Base-by-base conservation (phyloP, 2,888 invertebrate species). In the Blera fallax region DNA sequence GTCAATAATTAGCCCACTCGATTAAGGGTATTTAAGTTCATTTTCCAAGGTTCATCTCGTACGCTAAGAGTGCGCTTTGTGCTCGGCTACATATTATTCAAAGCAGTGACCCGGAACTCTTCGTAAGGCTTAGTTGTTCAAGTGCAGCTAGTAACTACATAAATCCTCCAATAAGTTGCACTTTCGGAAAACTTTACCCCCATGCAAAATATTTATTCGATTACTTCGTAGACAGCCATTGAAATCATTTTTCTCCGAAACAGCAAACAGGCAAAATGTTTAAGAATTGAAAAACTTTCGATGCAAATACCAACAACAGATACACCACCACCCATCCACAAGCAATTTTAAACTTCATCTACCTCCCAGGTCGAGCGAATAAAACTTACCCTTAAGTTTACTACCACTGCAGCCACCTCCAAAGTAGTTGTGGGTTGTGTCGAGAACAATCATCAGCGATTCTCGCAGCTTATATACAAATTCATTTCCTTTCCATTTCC, bases 261-360 rank as follows among this genome's bases (percentile, higher is more conserved):
- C 2, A 43, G 29, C 10, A 29, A 54, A 21, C 29, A 60, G 34
- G 54, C 52, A 54, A 45, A 14, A 60, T 65, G 78, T 45, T 54
- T 48, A 29, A n/a, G 65, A 69, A 83, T 67, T 73, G 73, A 67
- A 83, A 79, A 83, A 83, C 78, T 73, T 83, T 73, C 58, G 32
- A 83, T 73, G 65, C 40, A 62, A 83, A 83, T 65, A 52, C 34
- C 56, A 10, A 18, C 69, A 24, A 43, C 24, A 29, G 58, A n/a
- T 3, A n/a, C n/a, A 11, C 24, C 14, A 43, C 43, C 29, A 48
- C 8, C 45, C 27, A 45, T 34, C 60, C 40, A 21, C 40, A 52
- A 65, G 34, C 40, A 72, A 65, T 70, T 64, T 56, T 11, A 62
- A 70, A 70, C 43, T 64, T 14, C 62, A 34, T 60, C 32, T 52